Base-by-base conservation (phyloP, 2,113 vertebrate species). In the Chascanopsetta lugubris region DNA sequence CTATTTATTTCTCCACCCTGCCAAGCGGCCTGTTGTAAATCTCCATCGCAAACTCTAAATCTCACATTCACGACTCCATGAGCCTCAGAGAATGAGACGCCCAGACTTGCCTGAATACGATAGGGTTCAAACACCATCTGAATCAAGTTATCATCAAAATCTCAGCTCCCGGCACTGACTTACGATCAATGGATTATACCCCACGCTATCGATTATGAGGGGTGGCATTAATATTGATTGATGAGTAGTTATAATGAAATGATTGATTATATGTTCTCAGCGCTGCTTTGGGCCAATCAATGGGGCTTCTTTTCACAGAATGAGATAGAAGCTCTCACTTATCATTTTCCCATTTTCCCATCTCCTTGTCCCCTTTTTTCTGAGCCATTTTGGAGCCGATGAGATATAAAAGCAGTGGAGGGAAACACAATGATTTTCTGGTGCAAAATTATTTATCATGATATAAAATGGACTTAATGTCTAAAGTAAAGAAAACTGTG, bases 221-320 rank as follows among this genome's bases (percentile, higher is more conserved):
- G 27, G 3, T 45, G 76, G 69, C 82, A 61, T 83, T 87, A 87
- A 86, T 87, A 88, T 91, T 87, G 89, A 90, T 72, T 81, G 84
- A 89, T 88, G 83, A 82, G 74, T 61, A 65, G 75, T 72, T 86
- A 76, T 87, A 81, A 85, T 89, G 71, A 75, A 77, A 71, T 82
- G 80, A 91, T 90, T 82, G 85, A 89, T 90, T 80, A 75, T 72
- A 42, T 78, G 75, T 82, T 82, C 77, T 65, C 61, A 62, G 17
- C 72, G 82, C 21, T 25, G 81, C 79, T 83, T 70, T 68, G 64
- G 69, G 55, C 29, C 77, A 80, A 86, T 91, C 87, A 75, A 88
- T 88, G 65, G 63, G 46, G 69, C 67, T 65, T 66, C 68, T 79
- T 84, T 73, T 67, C 67, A 68, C 20, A 7, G 73, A 83, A 85